Conservation (phyloP, 2,797 vertebrate genomes). For the Lacerta bilineata region DNA sequence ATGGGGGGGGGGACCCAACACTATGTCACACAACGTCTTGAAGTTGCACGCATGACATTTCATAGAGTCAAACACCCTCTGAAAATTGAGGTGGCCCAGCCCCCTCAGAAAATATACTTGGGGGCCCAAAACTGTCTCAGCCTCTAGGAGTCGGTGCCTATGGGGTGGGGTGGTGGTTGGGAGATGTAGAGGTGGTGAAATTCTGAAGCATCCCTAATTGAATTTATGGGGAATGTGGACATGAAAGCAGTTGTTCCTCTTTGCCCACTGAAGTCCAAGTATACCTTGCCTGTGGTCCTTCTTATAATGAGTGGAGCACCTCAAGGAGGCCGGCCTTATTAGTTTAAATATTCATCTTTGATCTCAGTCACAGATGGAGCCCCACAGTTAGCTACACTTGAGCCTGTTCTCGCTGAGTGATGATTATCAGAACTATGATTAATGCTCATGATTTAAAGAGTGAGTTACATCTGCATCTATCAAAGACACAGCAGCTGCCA, state of each 20-base stretch:
- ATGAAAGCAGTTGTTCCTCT: neutral
- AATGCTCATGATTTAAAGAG: neutral
- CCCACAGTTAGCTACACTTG: neutral
- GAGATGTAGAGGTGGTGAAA: neutral
- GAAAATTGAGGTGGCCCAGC: too few relatives aligned
- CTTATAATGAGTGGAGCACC: neutral
- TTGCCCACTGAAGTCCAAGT: neutral
- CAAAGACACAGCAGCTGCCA: slow-evolving; percentile 3
- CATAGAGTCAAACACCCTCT: too few relatives aligned
- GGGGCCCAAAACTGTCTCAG: too few relatives aligned
- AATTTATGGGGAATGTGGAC: neutral
- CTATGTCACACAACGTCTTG: too few relatives aligned
- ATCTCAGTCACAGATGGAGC: neutral
- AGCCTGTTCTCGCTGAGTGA: neutral
- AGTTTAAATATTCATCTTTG: neutral
- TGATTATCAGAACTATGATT: neutral
- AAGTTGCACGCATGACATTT: too few relatives aligned
- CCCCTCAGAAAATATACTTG: too few relatives aligned
- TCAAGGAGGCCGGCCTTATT: neutral
- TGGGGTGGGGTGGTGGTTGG: too few relatives aligned
- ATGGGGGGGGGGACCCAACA: too few relatives aligned
- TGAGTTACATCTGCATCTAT: neutral
- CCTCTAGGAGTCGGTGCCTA: too few relatives aligned
- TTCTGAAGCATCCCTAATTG: neutral
- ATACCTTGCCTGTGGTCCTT: neutral